A percentile compares a stretch with the other conserved stretches of the same genome.
Conservation (phyloP, 2,797 vertebrate species). For the Catostomus latipinnis region DNA sequence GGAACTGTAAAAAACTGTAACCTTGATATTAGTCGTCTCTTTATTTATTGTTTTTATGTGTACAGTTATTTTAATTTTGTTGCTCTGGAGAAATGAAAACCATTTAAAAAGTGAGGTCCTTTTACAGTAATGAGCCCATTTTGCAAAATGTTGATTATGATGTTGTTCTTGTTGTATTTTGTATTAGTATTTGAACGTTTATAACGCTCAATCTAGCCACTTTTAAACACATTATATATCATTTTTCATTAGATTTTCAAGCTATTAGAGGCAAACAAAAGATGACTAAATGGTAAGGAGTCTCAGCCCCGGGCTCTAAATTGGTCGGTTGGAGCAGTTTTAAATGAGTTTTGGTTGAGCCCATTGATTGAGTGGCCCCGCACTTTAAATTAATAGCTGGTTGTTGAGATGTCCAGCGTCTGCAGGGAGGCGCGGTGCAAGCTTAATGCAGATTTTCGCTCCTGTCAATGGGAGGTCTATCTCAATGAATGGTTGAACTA, state of each 20-base stretch:
- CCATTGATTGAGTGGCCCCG: constrained; percentile 68
- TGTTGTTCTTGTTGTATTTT: not conserved
- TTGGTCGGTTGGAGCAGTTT: constrained; percentile 56
- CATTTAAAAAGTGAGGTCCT: not conserved
- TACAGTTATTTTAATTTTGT: not conserved
- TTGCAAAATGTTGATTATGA: not conserved
- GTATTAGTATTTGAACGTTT: not conserved
- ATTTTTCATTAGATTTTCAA: constrained; percentile 22
- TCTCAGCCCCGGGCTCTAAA: constrained; percentile 53
- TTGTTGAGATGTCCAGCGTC: constrained; percentile 41
- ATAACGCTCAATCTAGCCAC: not conserved
- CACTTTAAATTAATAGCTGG: constrained; percentile 68
- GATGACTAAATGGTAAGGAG: constrained; percentile 47
- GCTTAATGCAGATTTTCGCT: constrained; percentile 72
- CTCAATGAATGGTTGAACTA: constrained; percentile 85
- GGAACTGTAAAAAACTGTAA: not conserved
- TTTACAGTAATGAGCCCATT: not conserved
- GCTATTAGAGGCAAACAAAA: constrained; percentile 45
- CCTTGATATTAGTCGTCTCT: not conserved
- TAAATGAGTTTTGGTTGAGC: constrained; percentile 63
- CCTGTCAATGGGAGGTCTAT: constrained; percentile 87
- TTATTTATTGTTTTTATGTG: not conserved
- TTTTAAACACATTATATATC: constrained; percentile 5
- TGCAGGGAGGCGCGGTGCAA: constrained; percentile 65
- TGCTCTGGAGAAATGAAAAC: not conserved